Evolutionary conservation across 2,797 vertebrate species (phyloP).

Genomic region (Eidolon dupreanum): DNA sequence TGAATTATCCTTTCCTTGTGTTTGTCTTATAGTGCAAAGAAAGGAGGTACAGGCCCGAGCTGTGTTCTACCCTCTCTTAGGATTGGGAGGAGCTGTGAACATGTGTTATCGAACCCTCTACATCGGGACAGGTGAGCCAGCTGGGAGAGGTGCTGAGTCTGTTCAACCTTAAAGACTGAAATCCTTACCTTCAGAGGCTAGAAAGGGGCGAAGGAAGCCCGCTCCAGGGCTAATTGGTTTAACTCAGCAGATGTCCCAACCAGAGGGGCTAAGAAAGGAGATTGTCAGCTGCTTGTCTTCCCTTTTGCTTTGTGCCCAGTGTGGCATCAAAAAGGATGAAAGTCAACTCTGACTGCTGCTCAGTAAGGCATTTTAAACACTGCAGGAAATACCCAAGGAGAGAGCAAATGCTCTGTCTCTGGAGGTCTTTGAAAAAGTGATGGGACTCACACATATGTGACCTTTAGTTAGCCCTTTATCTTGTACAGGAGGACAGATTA

Average conservation of each 20-base stretch:
- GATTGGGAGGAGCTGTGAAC: constrained; percentile 91
- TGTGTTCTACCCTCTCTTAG: constrained; percentile 94
- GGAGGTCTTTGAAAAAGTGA: background rate
- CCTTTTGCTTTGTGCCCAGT: background rate
- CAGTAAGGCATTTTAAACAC: background rate
- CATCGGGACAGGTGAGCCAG: constrained; percentile 93
- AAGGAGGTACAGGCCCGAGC: constrained; percentile 94
- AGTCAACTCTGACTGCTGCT: background rate
- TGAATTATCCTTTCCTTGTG: constrained; percentile 47
- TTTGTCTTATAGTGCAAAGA: constrained; percentile 88
- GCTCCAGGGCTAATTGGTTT: background rate
- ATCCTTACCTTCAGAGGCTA: background rate
- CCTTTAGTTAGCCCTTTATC: background rate
- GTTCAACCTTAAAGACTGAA: background rate
- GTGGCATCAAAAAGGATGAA: background rate
- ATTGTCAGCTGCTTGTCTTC: background rate
- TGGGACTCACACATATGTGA: background rate
- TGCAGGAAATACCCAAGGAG: background rate
- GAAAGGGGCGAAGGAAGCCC: background rate
- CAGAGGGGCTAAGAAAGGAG: background rate
- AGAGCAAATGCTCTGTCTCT: background rate
- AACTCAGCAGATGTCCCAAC: background rate
- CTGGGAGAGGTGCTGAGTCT: background rate
- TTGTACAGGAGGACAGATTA: background rate
- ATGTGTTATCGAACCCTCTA: constrained; percentile 97